A percentile compares a stretch with the other conserved stretches of the same genome.
phyloP scores from a whole-genome alignment of 64 coral and sea anemone species.

The Catalaphyllia jardinei region DNA sequence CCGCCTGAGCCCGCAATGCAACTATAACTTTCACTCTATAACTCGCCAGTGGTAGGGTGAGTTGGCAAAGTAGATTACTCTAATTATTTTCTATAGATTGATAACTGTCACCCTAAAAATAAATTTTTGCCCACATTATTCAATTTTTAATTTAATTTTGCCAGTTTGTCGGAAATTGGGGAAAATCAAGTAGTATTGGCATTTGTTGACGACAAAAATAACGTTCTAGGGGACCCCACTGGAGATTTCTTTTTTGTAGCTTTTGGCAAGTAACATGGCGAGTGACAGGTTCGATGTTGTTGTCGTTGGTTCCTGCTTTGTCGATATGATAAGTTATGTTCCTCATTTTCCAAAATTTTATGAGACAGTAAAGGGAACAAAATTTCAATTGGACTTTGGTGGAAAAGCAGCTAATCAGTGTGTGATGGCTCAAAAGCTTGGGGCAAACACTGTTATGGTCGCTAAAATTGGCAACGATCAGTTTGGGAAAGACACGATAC shows the following conservation, averaged over 20 bases:
- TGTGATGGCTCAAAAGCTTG: constrained; percentile 91
- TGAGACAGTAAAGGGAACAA: constrained; percentile 76
- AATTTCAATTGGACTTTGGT: constrained; percentile 88
- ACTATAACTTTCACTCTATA: no score
- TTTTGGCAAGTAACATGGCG: neutral
- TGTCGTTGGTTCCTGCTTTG: constrained; percentile 88
- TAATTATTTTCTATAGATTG: neutral
- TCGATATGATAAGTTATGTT: constrained; percentile 83
- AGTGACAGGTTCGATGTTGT: constrained; percentile 53
- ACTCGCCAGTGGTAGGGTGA: neutral
- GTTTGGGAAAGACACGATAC: constrained; percentile 81
- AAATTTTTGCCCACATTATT: neutral
- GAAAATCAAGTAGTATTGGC: no score
- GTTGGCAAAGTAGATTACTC: neutral
- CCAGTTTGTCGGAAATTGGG: no score
- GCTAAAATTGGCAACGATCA: constrained; percentile 81
- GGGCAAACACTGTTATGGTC: constrained; percentile 77
- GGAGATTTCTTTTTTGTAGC: neutral
- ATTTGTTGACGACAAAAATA: neutral
- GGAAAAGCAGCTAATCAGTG: constrained; percentile 93
- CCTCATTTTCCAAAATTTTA: constrained; percentile 58
- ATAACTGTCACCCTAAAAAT: neutral
- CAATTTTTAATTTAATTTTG: neutral
- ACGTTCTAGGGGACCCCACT: neutral
- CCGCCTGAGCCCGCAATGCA: neutral